Conservation (phyloP, 2,888 invertebrate genomes). For the Sphaeridia pumilis region DNA sequence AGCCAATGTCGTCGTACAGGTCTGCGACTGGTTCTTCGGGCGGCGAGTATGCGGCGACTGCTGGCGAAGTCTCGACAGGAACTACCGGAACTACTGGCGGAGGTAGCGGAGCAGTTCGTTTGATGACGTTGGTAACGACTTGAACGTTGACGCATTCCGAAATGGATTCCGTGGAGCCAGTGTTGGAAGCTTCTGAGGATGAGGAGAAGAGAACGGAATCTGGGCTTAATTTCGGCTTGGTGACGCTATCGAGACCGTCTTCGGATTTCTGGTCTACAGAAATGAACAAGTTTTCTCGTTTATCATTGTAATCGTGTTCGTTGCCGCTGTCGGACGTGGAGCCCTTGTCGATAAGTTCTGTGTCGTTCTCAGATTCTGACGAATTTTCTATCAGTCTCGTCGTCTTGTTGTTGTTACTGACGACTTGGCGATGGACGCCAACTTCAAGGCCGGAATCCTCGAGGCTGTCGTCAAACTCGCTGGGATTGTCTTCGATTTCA, state of each 20-base stretch:
- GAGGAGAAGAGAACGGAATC: constrained; percentile 34
- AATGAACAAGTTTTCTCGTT: constrained; percentile 27
- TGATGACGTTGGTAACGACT: constrained; percentile 2
- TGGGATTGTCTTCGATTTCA: constrained; percentile 8
- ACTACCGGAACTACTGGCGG: no score
- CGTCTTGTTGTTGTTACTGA: not conserved
- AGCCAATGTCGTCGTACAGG: constrained; percentile 25
- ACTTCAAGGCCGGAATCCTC: constrained; percentile 36
- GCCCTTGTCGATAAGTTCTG: constrained; percentile 22
- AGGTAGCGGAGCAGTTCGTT: constrained; percentile 12
- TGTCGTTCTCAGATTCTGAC: constrained; percentile 33
- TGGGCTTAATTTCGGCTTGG: constrained; percentile 27
- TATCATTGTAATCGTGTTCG: constrained; percentile 31
- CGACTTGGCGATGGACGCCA: constrained; percentile 6
- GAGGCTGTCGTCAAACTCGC: constrained; percentile 34
- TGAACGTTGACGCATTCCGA: constrained; percentile 25
- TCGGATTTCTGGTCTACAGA: constrained; percentile 28
- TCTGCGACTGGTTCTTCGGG: no score
- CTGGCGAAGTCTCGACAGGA: not conserved
- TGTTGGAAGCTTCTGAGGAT: constrained; percentile 28
- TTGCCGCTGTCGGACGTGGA: constrained; percentile 35
- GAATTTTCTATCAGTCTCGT: constrained; percentile 3
- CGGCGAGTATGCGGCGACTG: not conserved
- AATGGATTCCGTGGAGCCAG: constrained; percentile 32
- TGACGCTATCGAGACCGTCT: not conserved